Base-by-base conservation (phyloP, 2,113 vertebrate species). In the Indicator maculatus region DNA sequence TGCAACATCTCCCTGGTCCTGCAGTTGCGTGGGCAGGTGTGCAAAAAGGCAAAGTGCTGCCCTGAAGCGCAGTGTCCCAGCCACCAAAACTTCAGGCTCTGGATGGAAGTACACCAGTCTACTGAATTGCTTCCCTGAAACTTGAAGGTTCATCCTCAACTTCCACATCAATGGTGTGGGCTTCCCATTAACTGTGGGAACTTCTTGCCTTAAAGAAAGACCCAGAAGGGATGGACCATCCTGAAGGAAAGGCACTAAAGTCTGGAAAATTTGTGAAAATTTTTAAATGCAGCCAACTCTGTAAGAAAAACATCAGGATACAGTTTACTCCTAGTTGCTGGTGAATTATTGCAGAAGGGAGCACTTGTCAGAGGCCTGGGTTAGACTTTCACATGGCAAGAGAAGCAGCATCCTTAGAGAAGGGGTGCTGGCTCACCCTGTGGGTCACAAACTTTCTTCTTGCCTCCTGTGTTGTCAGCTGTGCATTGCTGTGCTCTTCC, bases 381-480 rank as follows among this genome's bases (percentile, higher is more conserved):
- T 8, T 52, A 53, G 38, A n/a, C 12, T 65, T 33, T 61, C 36
- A 18, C 0, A 2, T 0, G 16, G 45, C 11, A 52, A 36, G 77
- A 56, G n/a, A 36, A 47, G 70, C 44, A 81, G 59, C 11, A 31
- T 33, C 47, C 36, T 33, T 30, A 38, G 16, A 8, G 55, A 31
- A 45, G n/a, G 70, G 45, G 39, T 1, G 4, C 23, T 53, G 77
- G 63, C 24, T 67, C 39, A 21, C 33, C 7, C 27, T 28, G 66
- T 0, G 26, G 41, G 47, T 3, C 31, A 36, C 60, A 66, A 10
- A 6, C 33, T 41, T 27, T 66, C 73, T n/a, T 44, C n/a, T 33
- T 3, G 0, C 31, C 39, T 64, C n/a, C 36, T 1, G 0, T 1
- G 31, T 27, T 61, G 21, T 10, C 3, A 8, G 3, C 17, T 0